Conservation (phyloP, 2,113 vertebrate genomes). For the Stictonetta naevosa region DNA sequence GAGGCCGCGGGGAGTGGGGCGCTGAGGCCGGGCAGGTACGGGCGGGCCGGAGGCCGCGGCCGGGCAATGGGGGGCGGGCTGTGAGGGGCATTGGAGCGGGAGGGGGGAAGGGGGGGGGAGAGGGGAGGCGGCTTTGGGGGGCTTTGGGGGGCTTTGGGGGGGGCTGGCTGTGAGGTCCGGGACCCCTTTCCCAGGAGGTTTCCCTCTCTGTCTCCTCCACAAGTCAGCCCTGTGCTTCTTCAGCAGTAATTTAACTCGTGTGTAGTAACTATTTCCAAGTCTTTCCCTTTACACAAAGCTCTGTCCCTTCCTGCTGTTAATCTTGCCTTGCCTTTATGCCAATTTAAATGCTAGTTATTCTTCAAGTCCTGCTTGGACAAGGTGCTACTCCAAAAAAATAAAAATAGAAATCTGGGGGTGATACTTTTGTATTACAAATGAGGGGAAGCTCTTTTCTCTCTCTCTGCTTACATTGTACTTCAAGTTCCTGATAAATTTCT, state of each 20-base stretch:
- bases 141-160: too few species aligned
- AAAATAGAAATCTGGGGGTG: too few species aligned
- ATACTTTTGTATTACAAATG: background rate
- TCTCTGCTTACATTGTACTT: background rate
- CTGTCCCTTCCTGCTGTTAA: background rate
- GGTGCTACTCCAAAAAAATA: background rate
- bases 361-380: background rate
- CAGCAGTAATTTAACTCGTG: too few species aligned
- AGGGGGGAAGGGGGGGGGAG: too few species aligned
- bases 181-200: too few species aligned
- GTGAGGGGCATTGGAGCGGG: too few species aligned
- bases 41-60: background rate
- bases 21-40: background rate
- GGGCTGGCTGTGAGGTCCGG: too few species aligned
- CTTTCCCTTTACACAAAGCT: background rate
- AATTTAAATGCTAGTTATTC: background rate
- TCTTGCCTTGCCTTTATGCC: background rate
- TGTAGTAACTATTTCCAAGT: too few species aligned
- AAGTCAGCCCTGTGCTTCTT: too few species aligned
- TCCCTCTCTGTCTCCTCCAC: too few species aligned
- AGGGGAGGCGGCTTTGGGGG: too few species aligned
- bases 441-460: background rate
- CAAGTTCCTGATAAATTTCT: background rate
- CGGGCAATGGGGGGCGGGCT: rapidly evolving
- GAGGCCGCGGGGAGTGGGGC: rapidly evolving